These are phyloP conservation scores for Pemphigus obesinymphae DNA, from an alignment of 1,140 invertebrate genomes.

Conservation along the genomic window DNA sequence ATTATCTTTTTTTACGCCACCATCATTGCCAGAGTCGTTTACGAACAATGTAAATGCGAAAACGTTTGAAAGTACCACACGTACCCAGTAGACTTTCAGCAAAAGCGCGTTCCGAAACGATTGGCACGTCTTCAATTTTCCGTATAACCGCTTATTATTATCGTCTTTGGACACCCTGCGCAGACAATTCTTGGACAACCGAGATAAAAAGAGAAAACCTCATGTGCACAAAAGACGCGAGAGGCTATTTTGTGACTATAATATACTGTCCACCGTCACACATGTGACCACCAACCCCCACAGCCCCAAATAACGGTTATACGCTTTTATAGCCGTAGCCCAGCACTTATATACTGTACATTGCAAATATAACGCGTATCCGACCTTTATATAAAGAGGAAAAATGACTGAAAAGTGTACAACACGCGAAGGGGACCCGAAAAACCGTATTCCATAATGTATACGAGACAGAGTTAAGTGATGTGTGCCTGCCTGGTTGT, in stretches of 20 bases:
- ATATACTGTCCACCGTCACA: background rate
- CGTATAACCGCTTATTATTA: conserved; percentile 4
- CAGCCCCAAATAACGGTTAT: too few relatives aligned
- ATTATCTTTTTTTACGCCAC: conserved; percentile 7
- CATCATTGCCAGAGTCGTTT: background rate
- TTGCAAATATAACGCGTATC: too few relatives aligned
- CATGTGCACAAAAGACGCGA: background rate
- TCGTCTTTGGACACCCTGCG: background rate
- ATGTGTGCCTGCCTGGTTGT: background rate
- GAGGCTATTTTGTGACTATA: background rate
- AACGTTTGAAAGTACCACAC: conserved; percentile 8
- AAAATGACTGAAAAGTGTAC: too few relatives aligned
- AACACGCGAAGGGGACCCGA: too few relatives aligned
- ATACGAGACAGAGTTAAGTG: too few relatives aligned
- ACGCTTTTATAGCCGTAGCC: too few relatives aligned
- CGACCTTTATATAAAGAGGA: too few relatives aligned
- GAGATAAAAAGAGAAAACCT: background rate
- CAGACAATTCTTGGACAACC: background rate
- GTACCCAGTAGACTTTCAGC: background rate
- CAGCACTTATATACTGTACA: too few relatives aligned
- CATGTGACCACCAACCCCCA: background rate
- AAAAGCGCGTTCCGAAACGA: background rate
- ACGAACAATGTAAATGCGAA: conserved; percentile 6
- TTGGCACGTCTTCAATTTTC: conserved; percentile 40
- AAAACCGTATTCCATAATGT: too few relatives aligned